A percentile compares a stretch with the other conserved stretches of the same genome.
phyloP scores from a whole-genome alignment of 2,888 invertebrate species.

The Eupeodes latifasciatus region DNA sequence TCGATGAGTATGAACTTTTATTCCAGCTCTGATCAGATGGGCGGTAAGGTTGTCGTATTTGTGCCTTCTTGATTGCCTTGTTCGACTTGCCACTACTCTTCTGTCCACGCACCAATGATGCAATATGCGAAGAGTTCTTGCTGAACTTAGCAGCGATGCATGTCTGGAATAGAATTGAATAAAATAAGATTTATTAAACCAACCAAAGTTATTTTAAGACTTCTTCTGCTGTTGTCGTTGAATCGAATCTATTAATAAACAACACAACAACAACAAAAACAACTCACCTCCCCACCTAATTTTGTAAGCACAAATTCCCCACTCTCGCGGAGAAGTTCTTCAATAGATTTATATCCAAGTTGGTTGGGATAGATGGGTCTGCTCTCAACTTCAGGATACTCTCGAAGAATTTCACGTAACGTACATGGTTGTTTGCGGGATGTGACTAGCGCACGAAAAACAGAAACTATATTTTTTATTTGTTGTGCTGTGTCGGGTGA shows the following conservation, averaged over 20 bases:
- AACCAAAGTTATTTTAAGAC: slow-evolving; percentile 74
- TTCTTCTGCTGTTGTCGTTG: slow-evolving; percentile 2
- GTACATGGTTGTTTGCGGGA: slow-evolving; percentile 81
- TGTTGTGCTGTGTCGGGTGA: slow-evolving; percentile 76
- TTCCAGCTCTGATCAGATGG: slow-evolving; percentile 78
- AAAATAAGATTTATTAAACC: slow-evolving; percentile 34
- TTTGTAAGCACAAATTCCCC: slow-evolving; percentile 85
- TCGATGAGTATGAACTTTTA: slow-evolving; percentile 78
- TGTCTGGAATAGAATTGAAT: slow-evolving; percentile 77
- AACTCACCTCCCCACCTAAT: slow-evolving; percentile 85
- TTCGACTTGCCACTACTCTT: slow-evolving; percentile 73
- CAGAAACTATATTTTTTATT: slow-evolving; percentile 78
- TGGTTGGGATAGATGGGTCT: slow-evolving; percentile 87
- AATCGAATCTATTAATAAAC: slow-evolving; percentile 41
- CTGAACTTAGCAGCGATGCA: slow-evolving; percentile 80
- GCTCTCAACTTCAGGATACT: slow-evolving; percentile 88
- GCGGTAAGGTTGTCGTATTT: slow-evolving; percentile 76
- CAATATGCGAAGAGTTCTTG: slow-evolving; percentile 81
- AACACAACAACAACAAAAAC: slow-evolving; percentile 35
- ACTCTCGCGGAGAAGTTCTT: slow-evolving; percentile 87
- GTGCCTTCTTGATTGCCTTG: slow-evolving; percentile 64
- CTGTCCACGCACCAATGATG: slow-evolving; percentile 81
- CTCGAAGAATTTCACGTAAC: slow-evolving; percentile 84
- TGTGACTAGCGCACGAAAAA: slow-evolving; percentile 81
- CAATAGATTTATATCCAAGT: slow-evolving; percentile 86